A percentile compares a stretch with the other conserved stretches of the same genome.
phyloP scores from a whole-genome alignment of 2,797 vertebrate species.

The Eptatretus atami region DNA sequence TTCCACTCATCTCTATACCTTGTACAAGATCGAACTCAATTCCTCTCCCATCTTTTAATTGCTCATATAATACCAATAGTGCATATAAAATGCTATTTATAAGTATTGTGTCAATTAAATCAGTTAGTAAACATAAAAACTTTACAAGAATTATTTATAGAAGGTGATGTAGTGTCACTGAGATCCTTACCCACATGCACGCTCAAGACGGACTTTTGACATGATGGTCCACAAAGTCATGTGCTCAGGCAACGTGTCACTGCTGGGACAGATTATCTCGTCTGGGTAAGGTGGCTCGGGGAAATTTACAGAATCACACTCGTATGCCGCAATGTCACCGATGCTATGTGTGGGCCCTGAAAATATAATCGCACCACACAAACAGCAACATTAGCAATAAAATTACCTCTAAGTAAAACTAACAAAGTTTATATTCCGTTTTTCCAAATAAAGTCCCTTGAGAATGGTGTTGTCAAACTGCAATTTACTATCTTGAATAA shows the following conservation, averaged over 20 bases:
- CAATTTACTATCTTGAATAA: no score
- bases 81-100: no score
- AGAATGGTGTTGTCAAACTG: no score
- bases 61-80: no score
- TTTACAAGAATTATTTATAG: no score
- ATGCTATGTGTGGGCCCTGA: slow-evolving; percentile 71
- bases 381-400: not conserved
- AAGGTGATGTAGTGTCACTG: not conserved
- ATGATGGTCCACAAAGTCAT: slow-evolving; percentile 76
- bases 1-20: no score
- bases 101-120: no score
- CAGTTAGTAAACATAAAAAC: no score
- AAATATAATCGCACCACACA: slow-evolving; percentile 7
- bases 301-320: slow-evolving; percentile 85
- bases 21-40: no score
- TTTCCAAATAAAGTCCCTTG: no score
- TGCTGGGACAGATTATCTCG: slow-evolving; percentile 56
- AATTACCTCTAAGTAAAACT: not conserved
- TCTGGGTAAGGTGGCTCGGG: slow-evolving; percentile 90
- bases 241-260: slow-evolving; percentile 19
- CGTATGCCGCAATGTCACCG: slow-evolving; percentile 85
- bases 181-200: slow-evolving; percentile 84
- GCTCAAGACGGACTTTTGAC: slow-evolving; percentile 96
- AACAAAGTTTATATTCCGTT: no score
- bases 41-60: no score